Percentiles rank a stretch among this genome's conserved stretches.
These are phyloP conservation scores for Morpho achilles DNA, from an alignment of 2,888 invertebrate genomes.

Conservation along the genomic window DNA sequence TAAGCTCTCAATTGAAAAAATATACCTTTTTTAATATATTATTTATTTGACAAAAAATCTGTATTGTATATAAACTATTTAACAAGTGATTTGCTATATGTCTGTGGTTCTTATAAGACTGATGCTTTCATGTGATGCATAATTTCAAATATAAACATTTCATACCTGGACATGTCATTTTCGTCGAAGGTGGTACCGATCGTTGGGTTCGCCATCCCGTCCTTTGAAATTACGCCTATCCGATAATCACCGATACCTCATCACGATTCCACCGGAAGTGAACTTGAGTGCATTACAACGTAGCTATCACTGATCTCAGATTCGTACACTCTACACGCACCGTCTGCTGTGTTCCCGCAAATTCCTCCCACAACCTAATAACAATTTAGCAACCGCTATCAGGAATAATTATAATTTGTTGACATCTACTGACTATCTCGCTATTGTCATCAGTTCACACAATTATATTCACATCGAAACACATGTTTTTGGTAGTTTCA, in stretches of 20 bases:
- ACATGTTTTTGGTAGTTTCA: slow-evolving; percentile 65
- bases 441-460: slow-evolving; percentile 49
- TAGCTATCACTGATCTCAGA: slow-evolving; percentile 43
- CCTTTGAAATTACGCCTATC: slow-evolving; percentile 36
- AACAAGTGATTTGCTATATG: neutral
- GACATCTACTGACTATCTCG: slow-evolving; percentile 54
- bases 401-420: slow-evolving; percentile 57
- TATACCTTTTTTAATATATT: no score
- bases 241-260: slow-evolving; percentile 50
- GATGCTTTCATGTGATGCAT: no score
- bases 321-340: slow-evolving; percentile 30
- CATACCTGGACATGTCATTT: slow-evolving; percentile 82
- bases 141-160: neutral
- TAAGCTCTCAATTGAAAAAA: no score
- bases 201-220: slow-evolving; percentile 67
- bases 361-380: slow-evolving; percentile 32
- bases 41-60: no score
- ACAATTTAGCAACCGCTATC: slow-evolving; percentile 39
- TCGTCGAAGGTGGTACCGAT: slow-evolving; percentile 85
- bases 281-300: slow-evolving; percentile 38
- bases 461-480: slow-evolving; percentile 72
- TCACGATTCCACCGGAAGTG: slow-evolving; percentile 53
- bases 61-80: no score
- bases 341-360: slow-evolving; percentile 30
- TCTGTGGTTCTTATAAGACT: slow-evolving; percentile 5